A percentile compares a stretch with the other conserved stretches of the same genome.
phyloP scores from a whole-genome alignment of 2,797 vertebrate species.

The Mastacembelus armatus region DNA sequence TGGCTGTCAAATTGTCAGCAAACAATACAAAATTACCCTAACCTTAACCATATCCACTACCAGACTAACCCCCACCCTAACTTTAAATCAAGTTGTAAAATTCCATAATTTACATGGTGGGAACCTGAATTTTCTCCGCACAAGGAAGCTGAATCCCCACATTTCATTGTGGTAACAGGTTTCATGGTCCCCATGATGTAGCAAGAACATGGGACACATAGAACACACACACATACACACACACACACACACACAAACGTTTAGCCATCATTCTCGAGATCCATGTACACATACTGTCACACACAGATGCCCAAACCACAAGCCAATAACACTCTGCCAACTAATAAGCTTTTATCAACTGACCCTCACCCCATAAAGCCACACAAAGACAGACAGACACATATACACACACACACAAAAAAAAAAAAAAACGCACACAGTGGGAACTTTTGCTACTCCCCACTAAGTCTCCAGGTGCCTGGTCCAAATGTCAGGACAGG shows the following conservation, averaged over 20 bases:
- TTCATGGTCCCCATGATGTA: too few relatives aligned
- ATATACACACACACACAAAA: constrained; percentile 31
- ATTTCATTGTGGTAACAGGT: too few relatives aligned
- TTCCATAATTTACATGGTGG: too few relatives aligned
- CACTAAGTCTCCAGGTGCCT: constrained; percentile 80
- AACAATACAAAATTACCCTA: too few relatives aligned
- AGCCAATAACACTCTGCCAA: constrained; percentile 55
- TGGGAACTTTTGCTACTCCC: constrained; percentile 62
- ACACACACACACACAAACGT: constrained; percentile 7
- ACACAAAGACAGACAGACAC: constrained; percentile 10
- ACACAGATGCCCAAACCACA: constrained; percentile 52
- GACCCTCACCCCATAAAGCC: constrained; percentile 36
- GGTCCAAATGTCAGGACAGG: constrained; percentile 82
- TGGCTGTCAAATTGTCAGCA: too few relatives aligned
- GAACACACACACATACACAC: constrained; percentile 19
- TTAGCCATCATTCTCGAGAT: constrained; percentile 18
- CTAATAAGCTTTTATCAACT: constrained; percentile 62
- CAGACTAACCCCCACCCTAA: too few relatives aligned
- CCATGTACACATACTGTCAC: constrained; percentile 8
- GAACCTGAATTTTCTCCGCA: too few relatives aligned
- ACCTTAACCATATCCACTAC: too few relatives aligned
- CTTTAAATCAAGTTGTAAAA: too few relatives aligned
- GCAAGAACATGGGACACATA: too few relatives aligned
- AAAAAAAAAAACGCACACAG: constrained; percentile 48
- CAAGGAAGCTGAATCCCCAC: too few relatives aligned